Base-by-base conservation (phyloP, 2,113 vertebrate genomes). In the Ovis aries region DNA sequence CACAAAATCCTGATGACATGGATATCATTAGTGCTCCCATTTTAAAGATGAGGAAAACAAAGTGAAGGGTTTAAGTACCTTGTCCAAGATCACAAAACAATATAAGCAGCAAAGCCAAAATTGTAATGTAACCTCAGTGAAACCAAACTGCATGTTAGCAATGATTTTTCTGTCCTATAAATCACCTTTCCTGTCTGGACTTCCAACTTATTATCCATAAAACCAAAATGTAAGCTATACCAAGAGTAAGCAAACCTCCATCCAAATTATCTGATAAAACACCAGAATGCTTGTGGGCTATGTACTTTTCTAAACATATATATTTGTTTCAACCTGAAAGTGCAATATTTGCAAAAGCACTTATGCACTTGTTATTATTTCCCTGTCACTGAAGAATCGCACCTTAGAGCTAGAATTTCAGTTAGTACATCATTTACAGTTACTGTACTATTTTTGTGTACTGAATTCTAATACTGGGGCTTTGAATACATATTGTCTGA, bases 21-120 rank as follows among this genome's bases (percentile, higher is more conserved):
- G 23, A 88, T 92, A 92, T 93, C 86, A 62, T 50, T 71, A 84
- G 19, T 48, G 48, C 60, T 95, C 48, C 13, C 21, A 92, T 90
- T 95, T 90, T 90, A 88, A 3, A 94, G 17, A 90, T 36, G 9
- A 87, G 43, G 21, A 95, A 91, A 92, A 97, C 36, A 82, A 90
- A 17, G 17, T 80, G 21, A 10, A 91, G 5, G 3, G 8, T 84
- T 95, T 90, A 91, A 48, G 5, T 50, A 71, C 15, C 27, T 97
- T 88, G 40, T 57, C 6, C 13, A 84, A 92, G 40, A 78, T 92
- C 36, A 92, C 40, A 86, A 67, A 90, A 64, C 3, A 93, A 10
- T 94, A 2, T 83, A 88, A 91, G 55, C 29, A 95, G 55, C 36
- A 96, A 36, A 94, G 15, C n/a, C 50, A 92, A 3, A 36, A 31